Percentiles rank a stretch among this genome's conserved stretches.
phyloP scores from a whole-genome alignment of 2,888 invertebrate genomes.

The Venustoraphidia nigricollis region DNA sequence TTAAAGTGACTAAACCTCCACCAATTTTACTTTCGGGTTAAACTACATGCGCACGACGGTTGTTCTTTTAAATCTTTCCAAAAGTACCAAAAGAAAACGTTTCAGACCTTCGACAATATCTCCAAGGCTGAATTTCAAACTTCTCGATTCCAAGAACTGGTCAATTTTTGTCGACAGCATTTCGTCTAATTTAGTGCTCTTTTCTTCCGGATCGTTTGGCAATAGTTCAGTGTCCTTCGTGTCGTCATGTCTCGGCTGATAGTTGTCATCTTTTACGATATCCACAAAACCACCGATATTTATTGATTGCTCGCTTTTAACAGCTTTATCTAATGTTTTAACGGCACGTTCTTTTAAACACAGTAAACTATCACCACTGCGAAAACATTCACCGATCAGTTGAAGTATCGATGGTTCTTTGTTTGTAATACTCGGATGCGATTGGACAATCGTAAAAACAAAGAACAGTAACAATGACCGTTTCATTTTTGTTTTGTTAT shows the following conservation, averaged over 20 bases:
- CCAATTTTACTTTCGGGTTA: slow-evolving; percentile 5
- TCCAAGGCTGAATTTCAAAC: slow-evolving; percentile 25
- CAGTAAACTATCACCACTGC: slow-evolving; percentile 19
- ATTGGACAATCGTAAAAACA: neutral
- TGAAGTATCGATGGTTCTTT: slow-evolving; percentile 3
- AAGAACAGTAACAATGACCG: neutral
- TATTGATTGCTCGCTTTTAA: slow-evolving; percentile 24
- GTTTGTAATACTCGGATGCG: neutral
- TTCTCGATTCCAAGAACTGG: slow-evolving; percentile 27
- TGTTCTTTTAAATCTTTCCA: neutral
- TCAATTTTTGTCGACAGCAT: slow-evolving; percentile 25
- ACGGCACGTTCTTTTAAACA: slow-evolving; percentile 30
- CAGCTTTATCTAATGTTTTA: slow-evolving; percentile 27
- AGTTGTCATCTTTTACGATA: slow-evolving; percentile 24
- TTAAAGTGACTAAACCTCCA: neutral
- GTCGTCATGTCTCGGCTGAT: slow-evolving; percentile 10
- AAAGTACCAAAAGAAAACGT: neutral
- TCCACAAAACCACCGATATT: slow-evolving; percentile 20
- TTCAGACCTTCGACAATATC: slow-evolving; percentile 16
- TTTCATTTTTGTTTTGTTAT: neutral
- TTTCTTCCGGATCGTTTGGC: slow-evolving; percentile 35
- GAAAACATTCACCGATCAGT: slow-evolving; percentile 21
- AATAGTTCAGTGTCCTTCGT: slow-evolving; percentile 25
- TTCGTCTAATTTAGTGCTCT: slow-evolving; percentile 31
- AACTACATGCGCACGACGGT: neutral